These are phyloP conservation scores for Enteromius treurensis DNA, from an alignment of 2,797 vertebrate genomes.

Conservation along the genomic window DNA sequence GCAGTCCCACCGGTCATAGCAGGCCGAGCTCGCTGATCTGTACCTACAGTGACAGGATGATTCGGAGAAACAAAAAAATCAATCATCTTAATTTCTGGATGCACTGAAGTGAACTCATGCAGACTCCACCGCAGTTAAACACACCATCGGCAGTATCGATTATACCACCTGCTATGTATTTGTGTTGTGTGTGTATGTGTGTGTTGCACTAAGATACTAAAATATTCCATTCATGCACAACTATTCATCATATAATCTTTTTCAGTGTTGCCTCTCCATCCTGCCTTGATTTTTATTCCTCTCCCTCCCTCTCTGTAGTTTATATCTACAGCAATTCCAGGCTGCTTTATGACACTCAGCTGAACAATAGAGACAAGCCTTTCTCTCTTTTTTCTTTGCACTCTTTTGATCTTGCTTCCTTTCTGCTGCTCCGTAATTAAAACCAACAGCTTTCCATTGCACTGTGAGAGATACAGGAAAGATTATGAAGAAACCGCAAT, in stretches of 20 bases:
- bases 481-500: not conserved
- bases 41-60: conserved; percentile 45
- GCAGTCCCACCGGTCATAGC: not conserved
- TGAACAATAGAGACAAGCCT: conserved; percentile 70
- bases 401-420: conserved; percentile 22
- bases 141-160: conserved; percentile 23
- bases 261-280: conserved; percentile 20
- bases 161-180: conserved; percentile 39
- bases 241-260: conserved; percentile 37
- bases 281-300: conserved; percentile 34
- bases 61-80: conserved; percentile 73
- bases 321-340: conserved; percentile 18
- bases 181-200: conserved; percentile 23
- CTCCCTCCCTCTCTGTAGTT: conserved; percentile 40
- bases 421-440: conserved; percentile 47
- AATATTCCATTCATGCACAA: conserved; percentile 33
- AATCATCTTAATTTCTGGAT: conserved; percentile 81
- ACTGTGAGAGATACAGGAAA: conserved; percentile 9
- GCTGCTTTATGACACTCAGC: conserved; percentile 62
- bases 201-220: conserved; percentile 12
- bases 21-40: conserved; percentile 37
- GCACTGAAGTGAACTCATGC: conserved; percentile 80
- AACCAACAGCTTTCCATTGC: conserved; percentile 16
- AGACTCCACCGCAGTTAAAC: conserved; percentile 60
- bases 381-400: conserved; percentile 43